A percentile compares a stretch with the other conserved stretches of the same genome.
Evolutionary conservation across 2,888 invertebrate species (phyloP).

Genomic region (Limnephilus rhombicus): DNA sequence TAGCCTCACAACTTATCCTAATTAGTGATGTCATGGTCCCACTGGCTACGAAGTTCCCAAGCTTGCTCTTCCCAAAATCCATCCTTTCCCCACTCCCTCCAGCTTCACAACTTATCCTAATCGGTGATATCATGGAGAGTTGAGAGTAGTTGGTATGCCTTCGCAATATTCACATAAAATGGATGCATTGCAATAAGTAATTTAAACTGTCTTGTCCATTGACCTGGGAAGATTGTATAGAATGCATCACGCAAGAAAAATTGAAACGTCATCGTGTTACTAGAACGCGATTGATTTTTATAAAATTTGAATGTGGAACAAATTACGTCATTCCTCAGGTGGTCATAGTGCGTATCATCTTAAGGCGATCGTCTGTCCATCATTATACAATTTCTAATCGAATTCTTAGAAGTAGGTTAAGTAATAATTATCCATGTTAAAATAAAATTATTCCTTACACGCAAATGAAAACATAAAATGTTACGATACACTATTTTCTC

Average conservation of each 20-base stretch:
- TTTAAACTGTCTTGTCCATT: not conserved
- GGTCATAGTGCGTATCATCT: not conserved
- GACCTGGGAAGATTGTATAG: not conserved
- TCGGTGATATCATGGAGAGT: no score
- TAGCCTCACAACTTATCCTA: no score
- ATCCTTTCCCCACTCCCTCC: no score
- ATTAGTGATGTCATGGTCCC: no score
- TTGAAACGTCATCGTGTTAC: not conserved
- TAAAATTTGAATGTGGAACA: not conserved
- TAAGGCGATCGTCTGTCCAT: not conserved
- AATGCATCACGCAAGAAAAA: not conserved
- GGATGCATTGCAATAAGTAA: not conserved
- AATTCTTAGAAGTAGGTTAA: not conserved
- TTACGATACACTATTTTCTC: no score
- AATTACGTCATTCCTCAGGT: not conserved
- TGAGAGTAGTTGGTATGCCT: no score
- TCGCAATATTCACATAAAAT: not conserved
- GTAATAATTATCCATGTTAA: not conserved
- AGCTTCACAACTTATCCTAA: no score
- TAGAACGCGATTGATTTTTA: not conserved
- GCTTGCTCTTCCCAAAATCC: no score
- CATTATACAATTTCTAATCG: not conserved
- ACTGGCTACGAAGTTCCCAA: no score
- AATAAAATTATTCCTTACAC: not conserved
- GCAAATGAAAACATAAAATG: no score